A percentile compares a stretch with the other conserved stretches of the same genome.
Conservation (phyloP, 2,113 vertebrate genomes). For the Aegotheles bennettii region DNA sequence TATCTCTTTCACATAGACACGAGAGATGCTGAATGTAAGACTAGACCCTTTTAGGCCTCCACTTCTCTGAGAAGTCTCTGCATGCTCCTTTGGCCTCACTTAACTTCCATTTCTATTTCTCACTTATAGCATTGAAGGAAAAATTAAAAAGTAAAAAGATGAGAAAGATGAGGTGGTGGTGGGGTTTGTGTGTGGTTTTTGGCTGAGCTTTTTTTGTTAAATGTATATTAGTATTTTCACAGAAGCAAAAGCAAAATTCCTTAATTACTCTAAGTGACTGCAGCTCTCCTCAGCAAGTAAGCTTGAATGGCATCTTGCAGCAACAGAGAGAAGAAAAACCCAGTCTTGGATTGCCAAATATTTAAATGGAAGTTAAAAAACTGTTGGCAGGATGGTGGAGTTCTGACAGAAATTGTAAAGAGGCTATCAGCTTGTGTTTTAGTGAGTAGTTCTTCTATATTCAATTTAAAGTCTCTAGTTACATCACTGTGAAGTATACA, state of each 20-base stretch:
- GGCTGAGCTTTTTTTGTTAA: background rate
- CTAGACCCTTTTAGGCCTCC: background rate
- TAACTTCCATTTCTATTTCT: background rate
- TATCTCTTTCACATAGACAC: background rate
- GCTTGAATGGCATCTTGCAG: background rate
- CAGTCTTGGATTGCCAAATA: background rate
- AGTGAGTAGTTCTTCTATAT: background rate
- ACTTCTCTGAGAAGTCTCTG: background rate
- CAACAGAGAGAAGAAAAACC: background rate
- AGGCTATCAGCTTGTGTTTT: background rate
- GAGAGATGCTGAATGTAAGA: background rate
- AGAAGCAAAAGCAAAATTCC: background rate
- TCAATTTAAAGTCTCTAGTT: background rate
- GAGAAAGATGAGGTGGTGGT: background rate
- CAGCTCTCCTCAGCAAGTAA: background rate
- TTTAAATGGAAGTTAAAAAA: conserved; percentile 3
- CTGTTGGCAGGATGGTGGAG: background rate
- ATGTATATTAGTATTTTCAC: background rate
- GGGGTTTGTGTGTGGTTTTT: background rate
- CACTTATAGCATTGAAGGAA: background rate
- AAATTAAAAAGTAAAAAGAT: background rate
- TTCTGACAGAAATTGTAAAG: conserved; percentile 6
- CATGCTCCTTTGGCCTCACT: background rate
- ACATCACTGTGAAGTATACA: background rate
- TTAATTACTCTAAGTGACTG: background rate